These are phyloP conservation scores for Fopius arisanus DNA, from an alignment of 1,140 invertebrate species.

Conservation along the genomic window DNA sequence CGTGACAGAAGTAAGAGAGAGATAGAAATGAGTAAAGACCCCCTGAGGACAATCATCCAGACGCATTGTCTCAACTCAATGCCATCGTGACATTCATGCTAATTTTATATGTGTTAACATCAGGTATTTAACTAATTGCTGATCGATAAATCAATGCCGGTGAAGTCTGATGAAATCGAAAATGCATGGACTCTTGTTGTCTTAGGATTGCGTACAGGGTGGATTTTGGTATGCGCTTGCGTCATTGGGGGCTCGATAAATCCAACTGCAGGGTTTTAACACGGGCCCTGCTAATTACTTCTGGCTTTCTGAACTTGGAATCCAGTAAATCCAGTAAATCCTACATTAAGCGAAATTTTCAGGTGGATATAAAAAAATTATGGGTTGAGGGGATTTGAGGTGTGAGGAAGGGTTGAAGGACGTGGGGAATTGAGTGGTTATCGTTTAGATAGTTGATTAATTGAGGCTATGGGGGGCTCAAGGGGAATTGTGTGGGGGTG, in stretches of 20 bases:
- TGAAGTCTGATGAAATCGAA: not conserved
- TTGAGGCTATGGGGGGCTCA: not conserved
- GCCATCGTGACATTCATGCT: not conserved
- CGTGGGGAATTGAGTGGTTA: not conserved
- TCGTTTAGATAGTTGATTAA: not conserved
- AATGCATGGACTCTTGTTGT: not conserved
- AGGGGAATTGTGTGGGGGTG: not conserved
- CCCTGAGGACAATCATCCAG: not conserved
- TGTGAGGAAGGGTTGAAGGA: no score
- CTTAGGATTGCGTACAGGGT: not conserved
- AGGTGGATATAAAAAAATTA: not conserved
- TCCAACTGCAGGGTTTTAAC: not conserved
- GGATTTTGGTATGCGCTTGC: not conserved
- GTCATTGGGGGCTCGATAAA: not conserved
- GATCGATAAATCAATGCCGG: conserved; percentile 11
- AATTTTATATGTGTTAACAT: not conserved
- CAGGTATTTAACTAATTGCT: conserved; percentile 14
- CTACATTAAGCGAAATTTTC: not conserved
- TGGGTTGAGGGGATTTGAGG: not conserved
- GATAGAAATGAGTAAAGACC: not conserved
- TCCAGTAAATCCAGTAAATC: not conserved
- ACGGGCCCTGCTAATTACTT: conserved; percentile 6
- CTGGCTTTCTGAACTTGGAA: not conserved
- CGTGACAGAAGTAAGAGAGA: not conserved
- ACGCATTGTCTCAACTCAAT: conserved; percentile 3